phyloP scores from a whole-genome alignment of 2,113 vertebrate genomes.

The Cyprinodon tularosa region DNA sequence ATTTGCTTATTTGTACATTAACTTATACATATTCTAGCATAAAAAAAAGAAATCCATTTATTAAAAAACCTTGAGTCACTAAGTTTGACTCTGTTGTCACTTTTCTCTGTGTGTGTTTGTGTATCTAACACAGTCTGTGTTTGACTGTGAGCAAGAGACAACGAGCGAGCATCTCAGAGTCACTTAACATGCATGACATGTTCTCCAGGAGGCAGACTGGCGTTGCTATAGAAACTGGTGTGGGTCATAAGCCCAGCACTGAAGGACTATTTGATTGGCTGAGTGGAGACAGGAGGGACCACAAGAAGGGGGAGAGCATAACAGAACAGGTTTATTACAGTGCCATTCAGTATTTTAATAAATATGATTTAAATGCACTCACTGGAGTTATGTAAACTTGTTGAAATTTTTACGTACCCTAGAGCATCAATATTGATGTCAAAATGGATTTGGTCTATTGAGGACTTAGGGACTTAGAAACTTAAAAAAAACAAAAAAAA shows the following conservation, averaged over 20 bases:
- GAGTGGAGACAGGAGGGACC: constrained; percentile 52
- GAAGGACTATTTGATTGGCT: constrained; percentile 73
- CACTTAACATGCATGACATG: constrained; percentile 79
- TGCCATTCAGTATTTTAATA: constrained; percentile 40
- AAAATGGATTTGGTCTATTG: background rate
- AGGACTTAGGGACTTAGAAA: background rate
- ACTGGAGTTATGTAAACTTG: background rate
- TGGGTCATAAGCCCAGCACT: constrained; percentile 71
- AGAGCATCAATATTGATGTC: background rate
- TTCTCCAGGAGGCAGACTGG: constrained; percentile 71
- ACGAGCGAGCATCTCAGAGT: constrained; percentile 60
- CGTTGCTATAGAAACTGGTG: constrained; percentile 71
- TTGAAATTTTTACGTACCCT: background rate
- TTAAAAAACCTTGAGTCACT: constrained; percentile 16
- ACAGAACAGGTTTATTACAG: constrained; percentile 30
- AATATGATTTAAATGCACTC: constrained; percentile 19
- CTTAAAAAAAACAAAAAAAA: background rate
- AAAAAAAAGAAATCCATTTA: background rate
- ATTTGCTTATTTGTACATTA: too few relatives aligned
- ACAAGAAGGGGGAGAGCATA: background rate
- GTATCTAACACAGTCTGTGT: constrained; percentile 13
- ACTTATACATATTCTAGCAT: too few relatives aligned
- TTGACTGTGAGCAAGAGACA: constrained; percentile 46
- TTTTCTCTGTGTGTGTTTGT: constrained; percentile 1
- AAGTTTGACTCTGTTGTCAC: constrained; percentile 25